Evolutionary conservation across 35 echinoderm and acorn worm genomes (phyloP).

Genomic region (Heliocidaris erythrogramma): DNA sequence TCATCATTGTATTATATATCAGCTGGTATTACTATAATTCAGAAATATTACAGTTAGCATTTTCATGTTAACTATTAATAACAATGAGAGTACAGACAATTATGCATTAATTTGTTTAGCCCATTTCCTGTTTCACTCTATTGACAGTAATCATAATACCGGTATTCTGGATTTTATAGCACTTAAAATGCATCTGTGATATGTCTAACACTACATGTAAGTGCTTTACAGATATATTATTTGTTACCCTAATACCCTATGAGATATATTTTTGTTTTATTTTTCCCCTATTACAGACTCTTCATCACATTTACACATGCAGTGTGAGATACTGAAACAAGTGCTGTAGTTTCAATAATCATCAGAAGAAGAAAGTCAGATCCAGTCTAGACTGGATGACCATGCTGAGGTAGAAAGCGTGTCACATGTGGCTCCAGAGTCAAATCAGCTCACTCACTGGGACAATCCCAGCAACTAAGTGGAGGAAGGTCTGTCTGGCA

Average conservation of each 20-base stretch:
- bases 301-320: background rate
- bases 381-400: background rate
- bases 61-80: background rate
- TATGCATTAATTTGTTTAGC: too few species aligned
- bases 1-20: too few species aligned
- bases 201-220: too few species aligned
- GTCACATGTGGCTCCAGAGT: slow-evolving; percentile 46
- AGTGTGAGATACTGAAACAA: background rate
- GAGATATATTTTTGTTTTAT: background rate
- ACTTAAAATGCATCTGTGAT: too few species aligned
- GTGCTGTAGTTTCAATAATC: background rate
- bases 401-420: slow-evolving; percentile 14
- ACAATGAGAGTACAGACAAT: background rate
- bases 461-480: slow-evolving; percentile 45
- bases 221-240: too few species aligned
- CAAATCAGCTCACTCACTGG: slow-evolving; percentile 40
- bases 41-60: background rate
- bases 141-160: too few species aligned
- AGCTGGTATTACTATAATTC: too few species aligned
- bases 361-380: background rate
- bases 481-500: slow-evolving; percentile 72
- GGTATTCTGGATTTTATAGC: background rate
- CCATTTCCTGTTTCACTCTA: too few species aligned
- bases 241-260: background rate
- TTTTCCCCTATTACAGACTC: background rate